Evolutionary conservation across 2,797 vertebrate species (phyloP), one percentile per base, ranked within the genome.

Genomic region (Euphonia xanthogaster): DNA sequence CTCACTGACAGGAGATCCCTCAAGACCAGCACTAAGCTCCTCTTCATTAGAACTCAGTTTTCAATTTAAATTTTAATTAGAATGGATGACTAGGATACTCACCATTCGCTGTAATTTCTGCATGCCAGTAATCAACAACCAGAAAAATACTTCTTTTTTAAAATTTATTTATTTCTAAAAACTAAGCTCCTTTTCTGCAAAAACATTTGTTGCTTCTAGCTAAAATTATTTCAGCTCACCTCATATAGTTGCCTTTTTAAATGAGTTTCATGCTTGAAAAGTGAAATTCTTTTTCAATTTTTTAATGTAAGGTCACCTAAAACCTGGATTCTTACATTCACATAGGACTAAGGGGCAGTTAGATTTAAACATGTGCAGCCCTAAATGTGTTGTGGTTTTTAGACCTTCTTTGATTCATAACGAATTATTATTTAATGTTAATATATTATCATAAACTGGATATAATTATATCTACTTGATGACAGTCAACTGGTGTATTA

Each of bases 41-140:
- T 98, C 96, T 98, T 98, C 98, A 98, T 98, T 98, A 98, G 96
- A 98, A 97, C 83, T 73, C 88, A 95, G 96, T 95, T 97, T 98
- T 98, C 97, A 98, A 98, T 98, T 98, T 98, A 84, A 97, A 98
- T 98, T 98, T 98, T 98, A 98, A 98, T 98, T 98, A 98, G 97
- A 97, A 97, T 92, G 95, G 92, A 98, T 97, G 97, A 96, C 94
- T 97, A 86, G 89, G 95, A 97, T 98, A 87, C 75, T 97, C 97
- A 82, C 74, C 47, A 83, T 96, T 97, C 3, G 24, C 77, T 92
- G 78, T 94, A 91, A 84, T 96, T 97, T 96, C 85, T 97, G 77
- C 92, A 81, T 78, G 44, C 72, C 74, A 78, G 86, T 96, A 94
- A 96, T 97, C 94, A 97, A 80, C 88, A 96, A 80, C 81, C 44